Evolutionary conservation across 2,888 invertebrate species (phyloP).

Genomic region (Drosophila antonietae): DNA sequence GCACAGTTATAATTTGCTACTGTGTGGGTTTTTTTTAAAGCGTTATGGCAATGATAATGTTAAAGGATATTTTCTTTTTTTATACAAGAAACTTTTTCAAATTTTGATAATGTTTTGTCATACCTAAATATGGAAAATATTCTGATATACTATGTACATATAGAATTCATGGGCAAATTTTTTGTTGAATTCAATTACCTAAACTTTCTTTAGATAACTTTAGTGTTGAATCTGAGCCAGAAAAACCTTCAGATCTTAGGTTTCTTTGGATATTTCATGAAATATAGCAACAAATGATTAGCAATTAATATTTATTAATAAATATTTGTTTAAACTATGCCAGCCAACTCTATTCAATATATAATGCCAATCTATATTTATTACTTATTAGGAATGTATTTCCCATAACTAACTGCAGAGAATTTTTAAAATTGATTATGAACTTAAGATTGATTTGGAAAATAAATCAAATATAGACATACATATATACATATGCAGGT

Average conservation of each 20-base stretch:
- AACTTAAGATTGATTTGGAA: background rate
- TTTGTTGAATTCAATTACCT: too few species aligned
- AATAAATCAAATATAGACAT: background rate
- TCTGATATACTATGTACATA: too few species aligned
- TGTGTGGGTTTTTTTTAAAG: too few species aligned
- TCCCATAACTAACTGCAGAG: background rate
- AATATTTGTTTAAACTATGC: background rate
- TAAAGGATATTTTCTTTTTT: too few species aligned
- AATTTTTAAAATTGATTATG: background rate
- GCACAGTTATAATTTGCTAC: too few species aligned
- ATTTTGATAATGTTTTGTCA: background rate
- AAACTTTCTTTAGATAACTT: too few species aligned
- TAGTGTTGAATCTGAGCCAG: too few species aligned
- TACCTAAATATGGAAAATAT: too few species aligned
- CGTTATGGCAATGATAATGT: too few species aligned
- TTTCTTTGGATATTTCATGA: background rate
- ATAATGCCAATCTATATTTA: background rate
- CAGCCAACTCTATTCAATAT: background rate
- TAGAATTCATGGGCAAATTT: too few species aligned
- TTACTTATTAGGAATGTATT: background rate
- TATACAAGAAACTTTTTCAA: too few species aligned
- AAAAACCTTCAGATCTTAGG: background rate
- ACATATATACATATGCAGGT: background rate
- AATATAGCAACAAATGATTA: background rate
- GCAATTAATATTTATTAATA: background rate